Conservation (phyloP, 2,797 vertebrate genomes). For the Lepilemur septentrionalis region DNA sequence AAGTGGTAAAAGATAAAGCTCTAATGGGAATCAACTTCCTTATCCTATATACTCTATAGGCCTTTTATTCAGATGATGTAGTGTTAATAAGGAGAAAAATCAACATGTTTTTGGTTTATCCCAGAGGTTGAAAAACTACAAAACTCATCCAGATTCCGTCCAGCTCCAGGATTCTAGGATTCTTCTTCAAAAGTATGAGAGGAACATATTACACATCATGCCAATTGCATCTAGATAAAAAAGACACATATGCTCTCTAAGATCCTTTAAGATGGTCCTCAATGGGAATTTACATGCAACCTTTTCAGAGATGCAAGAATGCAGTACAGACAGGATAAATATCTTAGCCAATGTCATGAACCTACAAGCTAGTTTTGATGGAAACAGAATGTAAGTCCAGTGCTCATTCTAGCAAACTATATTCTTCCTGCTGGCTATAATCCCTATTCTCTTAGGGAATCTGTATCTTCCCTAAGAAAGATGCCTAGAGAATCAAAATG, state of each 20-base stretch:
- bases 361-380: constrained; percentile 2
- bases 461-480: constrained; percentile 12
- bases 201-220: neutral
- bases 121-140: neutral
- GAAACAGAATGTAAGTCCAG: neutral
- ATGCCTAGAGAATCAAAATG: neutral
- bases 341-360: neutral
- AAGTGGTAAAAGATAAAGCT: neutral
- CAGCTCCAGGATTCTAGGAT: neutral
- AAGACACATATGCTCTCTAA: neutral
- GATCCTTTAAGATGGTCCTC: neutral
- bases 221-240: neutral
- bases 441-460: neutral
- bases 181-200: neutral
- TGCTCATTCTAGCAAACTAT: neutral
- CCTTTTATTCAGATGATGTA: neutral
- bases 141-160: neutral
- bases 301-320: neutral
- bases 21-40: neutral
- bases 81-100: neutral
- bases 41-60: neutral
- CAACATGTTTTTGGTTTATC: neutral
- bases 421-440: neutral
- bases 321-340: neutral
- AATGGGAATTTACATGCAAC: neutral